These are phyloP conservation scores for Canis aureus DNA, from an alignment of 2,113 vertebrate species.

Conservation along the genomic window DNA sequence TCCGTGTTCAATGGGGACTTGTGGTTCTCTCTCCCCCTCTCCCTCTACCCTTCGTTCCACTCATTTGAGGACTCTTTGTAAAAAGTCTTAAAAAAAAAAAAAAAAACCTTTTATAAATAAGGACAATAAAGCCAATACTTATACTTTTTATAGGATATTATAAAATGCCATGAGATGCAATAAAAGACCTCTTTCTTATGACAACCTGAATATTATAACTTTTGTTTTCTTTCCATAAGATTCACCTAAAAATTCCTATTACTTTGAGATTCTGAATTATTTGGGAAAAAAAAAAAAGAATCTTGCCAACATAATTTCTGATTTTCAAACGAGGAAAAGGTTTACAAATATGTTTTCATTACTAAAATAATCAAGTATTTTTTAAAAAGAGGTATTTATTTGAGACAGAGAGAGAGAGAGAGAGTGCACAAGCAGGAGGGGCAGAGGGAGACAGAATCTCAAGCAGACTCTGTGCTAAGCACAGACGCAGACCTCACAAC, in stretches of 20 bases:
- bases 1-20: neutral
- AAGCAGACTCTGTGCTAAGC: neutral
- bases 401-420: neutral
- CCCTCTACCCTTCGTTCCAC: neutral
- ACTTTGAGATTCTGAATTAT: neutral
- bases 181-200: neutral
- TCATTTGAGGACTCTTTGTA: too few species aligned
- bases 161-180: neutral
- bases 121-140: neutral
- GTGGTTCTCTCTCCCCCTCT: neutral
- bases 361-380: neutral
- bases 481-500: neutral
- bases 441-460: neutral
- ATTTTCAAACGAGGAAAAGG: neutral
- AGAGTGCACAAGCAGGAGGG: neutral
- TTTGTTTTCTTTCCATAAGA: neutral
- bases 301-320: conserved; percentile 29
- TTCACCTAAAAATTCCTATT: neutral
- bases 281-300: neutral
- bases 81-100: neutral
- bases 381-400: neutral
- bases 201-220: conserved; percentile 36
- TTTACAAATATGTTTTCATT: neutral
- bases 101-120: neutral
- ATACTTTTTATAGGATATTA: neutral